Evolutionary conservation across 1,140 invertebrate genomes (phyloP), one percentile per base, ranked within the genome.

Genomic region (Bombyx mandarina): DNA sequence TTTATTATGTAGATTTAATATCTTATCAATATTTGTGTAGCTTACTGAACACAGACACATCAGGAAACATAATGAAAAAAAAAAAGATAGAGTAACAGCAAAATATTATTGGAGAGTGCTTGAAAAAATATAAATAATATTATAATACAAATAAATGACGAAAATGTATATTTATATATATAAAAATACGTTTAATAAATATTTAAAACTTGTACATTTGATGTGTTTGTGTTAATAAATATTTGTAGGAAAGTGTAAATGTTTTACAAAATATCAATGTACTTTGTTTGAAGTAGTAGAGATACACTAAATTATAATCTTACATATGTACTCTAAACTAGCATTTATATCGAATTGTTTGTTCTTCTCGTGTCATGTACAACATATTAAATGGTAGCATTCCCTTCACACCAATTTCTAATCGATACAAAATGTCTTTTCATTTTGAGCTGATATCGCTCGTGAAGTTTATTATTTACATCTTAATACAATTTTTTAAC

Each of bases 381-480:
- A 52, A 52, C 26, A 50, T 50, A 50, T 10, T 7, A 7, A 8
- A 5, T 47, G 4, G 45, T 10, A 47, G 8, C 45, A 10, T 9
- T 12, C 9, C 12, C 12, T 47, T 47, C 45, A 47, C 45, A 47
- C 12, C 8, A 47, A 4, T 47, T 47, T 6, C 22, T 22, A 22
- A 18, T 18, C 48, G 12, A 12, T 10, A 49, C 48, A n/a, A 7
- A 22, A 49, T 64, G 65, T 65, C 58, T 56, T 59, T 69, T 63
- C 56, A 56, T 66, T 59, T 65, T 53, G 26, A 35, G 26, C 26
- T 59, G 22, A 50, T 63, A 57, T 63, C 63, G 60, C 62, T 18
- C 45, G 7, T 22, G 44, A 54, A 43, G 10, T 12, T 43, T 56
- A 43, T 79, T 84, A 83, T 86, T 79, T 82, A 82, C 82, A 86